Evolutionary conservation across 2,113 vertebrate species (phyloP).

Genomic region (Antennarius striatus): DNA sequence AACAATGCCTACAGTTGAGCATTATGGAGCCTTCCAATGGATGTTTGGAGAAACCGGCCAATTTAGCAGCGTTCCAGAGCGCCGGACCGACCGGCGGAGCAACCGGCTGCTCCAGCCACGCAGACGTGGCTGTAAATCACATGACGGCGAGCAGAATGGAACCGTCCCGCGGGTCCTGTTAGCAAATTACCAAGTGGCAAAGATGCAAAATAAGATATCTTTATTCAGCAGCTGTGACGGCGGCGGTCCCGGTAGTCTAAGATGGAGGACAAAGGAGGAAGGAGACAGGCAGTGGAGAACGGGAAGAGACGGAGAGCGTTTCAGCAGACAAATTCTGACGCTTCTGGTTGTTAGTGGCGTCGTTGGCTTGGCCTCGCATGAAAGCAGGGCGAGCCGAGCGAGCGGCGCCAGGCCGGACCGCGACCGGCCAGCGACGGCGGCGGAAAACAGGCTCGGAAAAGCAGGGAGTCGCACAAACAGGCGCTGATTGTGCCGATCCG

Average conservation of each 20-base stretch:
- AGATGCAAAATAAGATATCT: conserved; percentile 29
- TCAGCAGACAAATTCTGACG: conserved; percentile 28
- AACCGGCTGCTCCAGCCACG: conserved; percentile 38
- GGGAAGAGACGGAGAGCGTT: neutral
- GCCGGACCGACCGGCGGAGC: conserved; percentile 36
- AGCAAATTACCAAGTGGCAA: conserved; percentile 41
- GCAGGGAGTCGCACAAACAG: conserved; percentile 26
- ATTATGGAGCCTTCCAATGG: conserved; percentile 39
- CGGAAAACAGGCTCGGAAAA: conserved; percentile 9
- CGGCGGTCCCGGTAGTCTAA: neutral
- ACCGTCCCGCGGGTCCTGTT: conserved; percentile 32
- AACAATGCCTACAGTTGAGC: conserved; percentile 48
- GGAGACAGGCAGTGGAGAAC: neutral
- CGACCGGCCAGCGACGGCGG: conserved; percentile 34
- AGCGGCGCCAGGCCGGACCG: conserved; percentile 3
- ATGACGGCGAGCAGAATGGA: conserved; percentile 21
- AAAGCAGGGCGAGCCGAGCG: conserved; percentile 23
- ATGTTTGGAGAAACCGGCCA: conserved; percentile 69
- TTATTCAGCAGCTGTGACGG: conserved; percentile 1
- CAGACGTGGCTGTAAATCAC: conserved; percentile 34
- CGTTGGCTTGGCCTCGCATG: conserved; percentile 50
- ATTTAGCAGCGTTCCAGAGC: conserved; percentile 66
- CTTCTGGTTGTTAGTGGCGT: conserved; percentile 36
- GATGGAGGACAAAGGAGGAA: neutral
- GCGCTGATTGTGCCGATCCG: conserved; percentile 41